A percentile compares a stretch with the other conserved stretches of the same genome.
Conservation (phyloP, 2,797 vertebrate species). For the Phalloptychus januarius region DNA sequence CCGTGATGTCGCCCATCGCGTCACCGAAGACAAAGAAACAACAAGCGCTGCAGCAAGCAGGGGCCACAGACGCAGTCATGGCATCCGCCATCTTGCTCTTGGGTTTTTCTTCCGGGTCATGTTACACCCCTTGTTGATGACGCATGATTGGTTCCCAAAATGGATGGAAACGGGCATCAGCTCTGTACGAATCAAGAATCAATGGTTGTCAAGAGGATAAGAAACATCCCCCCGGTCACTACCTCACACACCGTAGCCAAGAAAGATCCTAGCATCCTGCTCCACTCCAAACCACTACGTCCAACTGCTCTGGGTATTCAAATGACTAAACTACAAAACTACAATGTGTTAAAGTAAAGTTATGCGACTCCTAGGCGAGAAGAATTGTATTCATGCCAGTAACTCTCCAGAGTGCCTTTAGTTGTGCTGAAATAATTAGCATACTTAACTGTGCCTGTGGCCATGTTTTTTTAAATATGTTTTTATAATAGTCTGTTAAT, state of each 20-base stretch:
- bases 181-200: not conserved
- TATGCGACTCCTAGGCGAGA: slow-evolving; percentile 14
- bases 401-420: slow-evolving; percentile 23
- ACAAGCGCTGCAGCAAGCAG: no score
- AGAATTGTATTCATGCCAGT: slow-evolving; percentile 18
- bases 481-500: slow-evolving; percentile 4
- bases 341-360: not conserved
- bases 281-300: not conserved
- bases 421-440: slow-evolving; percentile 33
- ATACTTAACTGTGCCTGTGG: not conserved
- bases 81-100: no score
- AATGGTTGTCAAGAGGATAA: not conserved
- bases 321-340: not conserved
- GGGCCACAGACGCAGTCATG: no score
- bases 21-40: no score
- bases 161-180: no score
- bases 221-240: not conserved
- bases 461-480: not conserved
- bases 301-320: not conserved
- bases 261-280: not conserved
- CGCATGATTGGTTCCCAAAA: no score
- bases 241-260: not conserved
- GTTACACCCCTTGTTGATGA: no score
- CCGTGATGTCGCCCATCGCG: no score
- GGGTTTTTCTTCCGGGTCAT: no score